phyloP scores from a whole-genome alignment of 2,113 vertebrate species.

The Engraulis encrasicolus region DNA sequence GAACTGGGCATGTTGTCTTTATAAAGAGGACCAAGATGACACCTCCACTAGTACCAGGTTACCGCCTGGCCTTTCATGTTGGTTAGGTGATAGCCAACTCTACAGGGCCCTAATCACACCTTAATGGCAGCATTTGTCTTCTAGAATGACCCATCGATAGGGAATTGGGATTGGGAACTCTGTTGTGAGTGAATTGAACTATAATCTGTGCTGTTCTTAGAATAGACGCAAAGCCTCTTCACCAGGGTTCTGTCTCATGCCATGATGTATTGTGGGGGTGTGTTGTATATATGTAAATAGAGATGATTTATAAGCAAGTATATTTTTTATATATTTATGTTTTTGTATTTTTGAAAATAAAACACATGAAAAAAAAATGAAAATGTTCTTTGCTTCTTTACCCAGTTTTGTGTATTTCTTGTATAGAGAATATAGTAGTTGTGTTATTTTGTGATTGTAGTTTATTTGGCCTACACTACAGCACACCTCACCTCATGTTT shows the following conservation, averaged over 20 bases:
- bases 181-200: not conserved
- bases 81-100: not conserved
- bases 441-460: no score
- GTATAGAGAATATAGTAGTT: no score
- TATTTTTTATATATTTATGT: conserved; percentile 16
- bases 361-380: not conserved
- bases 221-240: no score
- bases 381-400: no score
- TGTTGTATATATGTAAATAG: conserved; percentile 6
- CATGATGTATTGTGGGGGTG: not conserved
- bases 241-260: not conserved
- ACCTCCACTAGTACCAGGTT: no score
- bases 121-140: not conserved
- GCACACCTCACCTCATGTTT: no score
- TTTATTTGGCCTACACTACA: no score
- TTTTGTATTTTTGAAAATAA: not conserved
- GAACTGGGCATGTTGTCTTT: no score
- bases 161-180: no score
- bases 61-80: not conserved
- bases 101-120: not conserved
- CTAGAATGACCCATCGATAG: not conserved
- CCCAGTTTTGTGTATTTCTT: no score
- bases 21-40: not conserved
- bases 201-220: not conserved
- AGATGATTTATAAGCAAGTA: not conserved